Base-by-base conservation (phyloP, 2,113 vertebrate species). In the Cinclus mexicanus region DNA sequence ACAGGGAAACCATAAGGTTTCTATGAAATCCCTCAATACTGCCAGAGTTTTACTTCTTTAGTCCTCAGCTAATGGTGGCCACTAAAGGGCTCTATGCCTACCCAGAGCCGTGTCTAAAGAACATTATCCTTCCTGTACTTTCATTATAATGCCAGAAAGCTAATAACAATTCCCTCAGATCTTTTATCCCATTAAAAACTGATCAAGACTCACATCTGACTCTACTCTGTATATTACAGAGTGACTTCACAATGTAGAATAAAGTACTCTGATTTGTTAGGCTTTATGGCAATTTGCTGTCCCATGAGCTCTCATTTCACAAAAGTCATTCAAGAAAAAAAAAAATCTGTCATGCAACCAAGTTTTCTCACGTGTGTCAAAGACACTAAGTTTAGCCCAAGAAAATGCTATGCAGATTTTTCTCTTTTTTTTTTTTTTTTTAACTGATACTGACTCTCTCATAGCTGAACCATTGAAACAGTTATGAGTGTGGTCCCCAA, bases 31-130 rank as follows among this genome's bases (percentile, higher is more conserved):
- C 89, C 93, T 86, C 83, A 78, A 89, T 75, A 71, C 39, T 92
- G 92, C 47, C 83, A 87, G 57, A 56, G 56, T 53, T 74, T 88
- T 71, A 53, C 64, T 89, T 25, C 76, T 77, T 81, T 92, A 93
- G 94, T 93, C 83, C 76, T 75, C 72, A 64, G 85, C 42, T 92
- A 88, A 94, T 87, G 64, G 71, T 53, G 56, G 90, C 72, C 93
- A 93, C 71, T 59, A 78, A 95, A 83, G 64, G 56, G 25, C 60
- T 60, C 49, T 50, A 8, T 78, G 83, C 44, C 80, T 52, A 37
- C 47, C 70, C 33, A 67, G 3, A 47, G 26, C 28, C 8, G 0
- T n/a, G 24, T 82, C 71, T 83, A 87, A 89, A 91, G 37, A 59
- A 53, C 12, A 65, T 46, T 69, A 72, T 69, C 33, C 29, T 74